Base-by-base conservation (phyloP, 2,888 invertebrate genomes). In the Trichacis sp. region DNA sequence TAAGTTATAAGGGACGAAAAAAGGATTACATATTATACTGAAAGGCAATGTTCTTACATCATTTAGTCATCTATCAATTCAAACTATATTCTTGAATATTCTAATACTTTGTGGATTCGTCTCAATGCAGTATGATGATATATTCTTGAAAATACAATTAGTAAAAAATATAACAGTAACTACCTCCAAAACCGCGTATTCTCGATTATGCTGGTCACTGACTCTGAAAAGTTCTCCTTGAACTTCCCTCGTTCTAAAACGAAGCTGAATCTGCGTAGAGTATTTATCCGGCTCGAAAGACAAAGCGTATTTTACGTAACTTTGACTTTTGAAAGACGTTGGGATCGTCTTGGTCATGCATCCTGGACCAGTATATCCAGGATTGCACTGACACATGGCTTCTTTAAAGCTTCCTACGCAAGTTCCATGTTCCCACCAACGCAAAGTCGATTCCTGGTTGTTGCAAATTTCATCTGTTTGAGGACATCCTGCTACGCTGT, bases 281-380 rank as follows among this genome's bases (percentile, higher is more conserved):
- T 95, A 97, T 73, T 94, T 89, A 78, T 96, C 95, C 0, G 96
- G 96, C 80, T 96, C 96, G 81, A 96, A 97, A 74, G 95, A 95
- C 29, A 98, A 86, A 1, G 96, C 96, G 83, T 97, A 98, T 83
- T 97, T 96, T n/a, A 98, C 96, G 84, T 97, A 98, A 71, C 96
- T 96, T 83, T 96, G 94, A 0, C 93, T 92, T 79, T 95, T 92
- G 84, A 98, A 97, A 64, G 96, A 96, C 0, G 96, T 94, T 0
- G 96, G 95, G 46, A 93, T 92, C 0, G 96, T 96, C 50, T 92
- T 91, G 43, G 92, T 89, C 75, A 92, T 92, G 80, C 96, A 96
- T 0, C 93, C 91, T 0, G 94, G 93, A 6, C 98, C 98, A 0
- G 94, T 94, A 92, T 93, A 99, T 8, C 98, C 98, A 0, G 98